Evolutionary conservation across 2,888 invertebrate species (phyloP), one percentile per base, ranked within the genome.

Genomic region (Drosophila pseudotakahashii): DNA sequence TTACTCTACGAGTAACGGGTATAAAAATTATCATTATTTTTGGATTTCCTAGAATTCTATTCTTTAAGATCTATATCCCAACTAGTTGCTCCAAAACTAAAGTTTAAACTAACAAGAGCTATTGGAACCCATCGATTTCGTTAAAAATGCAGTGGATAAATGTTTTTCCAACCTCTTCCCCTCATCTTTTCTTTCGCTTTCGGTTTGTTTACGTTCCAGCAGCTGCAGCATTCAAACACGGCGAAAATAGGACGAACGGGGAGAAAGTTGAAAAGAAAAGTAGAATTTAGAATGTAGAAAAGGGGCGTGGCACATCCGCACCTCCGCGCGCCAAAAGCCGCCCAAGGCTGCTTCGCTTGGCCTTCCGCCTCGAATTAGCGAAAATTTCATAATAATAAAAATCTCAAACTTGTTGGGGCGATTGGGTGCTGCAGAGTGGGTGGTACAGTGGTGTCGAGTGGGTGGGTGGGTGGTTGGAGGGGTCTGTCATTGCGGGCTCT

Each of bases 371-470:
- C 54, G 44, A 73, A 70, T 70, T 70, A 54, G 70, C 54, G 73
- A 44, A 70, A 73, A 64, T 73, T 70, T 73, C 44, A 71, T 60
- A 71, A 67, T 67, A 69, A 69, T 67, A 62, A 62, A 63, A 62
- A 63, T 64, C 54, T 44, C 41, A 42, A 42, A 42, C 41, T 52
- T 64, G 50, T 36, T 26, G 10, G 39, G 45, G 19, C 13, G 41
- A 2, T 32, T 32, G 16, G 42, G 19, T 11, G 42, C 4, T 14
- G 36, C n/a, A 19, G 39, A n/a, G 60, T 2, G 45, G 16, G 14
- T 4, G 32, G 11, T 1, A n/a, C 1, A 10, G 13, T 19, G 19
- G 23, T 26, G 26, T 39, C 9, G 30, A 19, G 16, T 7, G 41
- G 7, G 19, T 2, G 32, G 23, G 13, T 11, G 7, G n/a, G 45